Percentiles rank a stretch among this genome's conserved stretches.
Evolutionary conservation across 2,888 invertebrate species (phyloP).

Genomic region (Lymantria dispar): DNA sequence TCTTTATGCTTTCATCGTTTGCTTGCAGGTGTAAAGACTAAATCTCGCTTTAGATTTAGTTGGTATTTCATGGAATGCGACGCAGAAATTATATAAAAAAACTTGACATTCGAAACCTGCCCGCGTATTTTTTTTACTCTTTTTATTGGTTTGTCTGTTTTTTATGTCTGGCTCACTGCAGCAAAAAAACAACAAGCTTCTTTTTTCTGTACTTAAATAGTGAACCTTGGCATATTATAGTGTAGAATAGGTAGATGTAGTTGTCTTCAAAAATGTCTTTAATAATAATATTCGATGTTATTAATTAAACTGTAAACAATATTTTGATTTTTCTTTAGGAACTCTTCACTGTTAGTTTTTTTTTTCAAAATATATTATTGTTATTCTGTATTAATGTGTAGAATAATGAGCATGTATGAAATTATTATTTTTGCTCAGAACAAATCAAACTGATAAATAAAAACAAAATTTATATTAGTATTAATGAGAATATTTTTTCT

Average conservation of each 20-base stretch:
- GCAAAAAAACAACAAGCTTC: slow-evolving; percentile 64
- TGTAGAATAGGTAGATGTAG: slow-evolving; percentile 15
- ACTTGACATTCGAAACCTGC: slow-evolving; percentile 73
- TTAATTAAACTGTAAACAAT: no score
- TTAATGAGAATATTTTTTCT: no score
- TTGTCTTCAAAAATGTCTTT: no score
- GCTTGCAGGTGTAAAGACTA: slow-evolving; percentile 3
- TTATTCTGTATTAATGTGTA: no score
- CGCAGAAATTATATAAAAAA: slow-evolving; percentile 54
- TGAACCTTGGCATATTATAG: slow-evolving; percentile 56
- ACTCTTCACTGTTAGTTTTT: no score
- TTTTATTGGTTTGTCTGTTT: slow-evolving; percentile 62
- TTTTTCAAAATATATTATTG: no score
- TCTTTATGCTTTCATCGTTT: slow-evolving; percentile 26
- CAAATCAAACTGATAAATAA: no score
- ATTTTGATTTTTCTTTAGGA: no score
- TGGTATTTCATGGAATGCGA: slow-evolving; percentile 23
- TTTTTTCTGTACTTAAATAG: slow-evolving; percentile 54
- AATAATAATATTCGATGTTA: no score
- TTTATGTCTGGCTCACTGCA: slow-evolving; percentile 76
- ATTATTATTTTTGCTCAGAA: no score
- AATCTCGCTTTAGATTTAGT: slow-evolving; percentile 22
- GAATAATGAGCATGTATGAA: no score
- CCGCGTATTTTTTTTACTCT: slow-evolving; percentile 76
- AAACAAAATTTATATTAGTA: no score